phyloP scores from a whole-genome alignment of 2,888 invertebrate genomes.

The Rhabditoides inermis region DNA sequence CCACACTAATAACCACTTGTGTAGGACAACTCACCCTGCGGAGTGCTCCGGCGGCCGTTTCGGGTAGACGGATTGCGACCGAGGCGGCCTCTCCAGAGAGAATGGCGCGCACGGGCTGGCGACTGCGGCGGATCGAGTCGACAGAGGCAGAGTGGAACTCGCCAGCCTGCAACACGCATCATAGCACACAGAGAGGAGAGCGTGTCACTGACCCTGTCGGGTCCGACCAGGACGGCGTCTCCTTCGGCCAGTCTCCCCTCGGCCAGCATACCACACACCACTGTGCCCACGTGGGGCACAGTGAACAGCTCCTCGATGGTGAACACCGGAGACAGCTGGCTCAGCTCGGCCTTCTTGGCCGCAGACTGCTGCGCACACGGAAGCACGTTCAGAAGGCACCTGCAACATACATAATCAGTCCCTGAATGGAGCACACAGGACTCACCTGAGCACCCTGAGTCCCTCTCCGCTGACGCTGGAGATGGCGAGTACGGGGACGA shows the following conservation, averaged over 20 bases:
- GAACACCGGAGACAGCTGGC: constrained; percentile 57
- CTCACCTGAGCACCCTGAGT: constrained; percentile 53
- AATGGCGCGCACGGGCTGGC: constrained; percentile 78
- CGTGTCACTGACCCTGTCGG: too few relatives aligned
- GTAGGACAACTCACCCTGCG: constrained; percentile 48
- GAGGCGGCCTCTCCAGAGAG: constrained; percentile 84
- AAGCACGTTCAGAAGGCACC: constrained; percentile 72
- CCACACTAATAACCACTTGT: constrained; percentile 2
- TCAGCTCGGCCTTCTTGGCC: constrained; percentile 15
- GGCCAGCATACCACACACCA: constrained; percentile 59
- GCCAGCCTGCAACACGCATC: too few relatives aligned
- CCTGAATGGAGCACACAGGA: background rate
- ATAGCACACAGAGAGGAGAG: too few relatives aligned
- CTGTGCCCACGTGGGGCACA: constrained; percentile 52
- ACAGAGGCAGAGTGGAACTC: too few relatives aligned
- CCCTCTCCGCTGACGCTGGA: constrained; percentile 83
- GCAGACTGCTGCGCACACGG: background rate
- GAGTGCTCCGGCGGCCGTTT: constrained; percentile 17
- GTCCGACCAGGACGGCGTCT: constrained; percentile 58
- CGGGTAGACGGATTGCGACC: constrained; percentile 62
- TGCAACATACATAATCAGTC: background rate
- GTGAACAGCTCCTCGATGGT: constrained; percentile 78
- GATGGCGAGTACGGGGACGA: constrained; percentile 60
- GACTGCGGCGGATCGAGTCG: constrained; percentile 66
- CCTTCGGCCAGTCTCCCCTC: constrained; percentile 79